Percentiles rank a stretch among this genome's conserved stretches.
Conservation (phyloP, 1,140 invertebrate genomes). For the Oppia nitens region DNA sequence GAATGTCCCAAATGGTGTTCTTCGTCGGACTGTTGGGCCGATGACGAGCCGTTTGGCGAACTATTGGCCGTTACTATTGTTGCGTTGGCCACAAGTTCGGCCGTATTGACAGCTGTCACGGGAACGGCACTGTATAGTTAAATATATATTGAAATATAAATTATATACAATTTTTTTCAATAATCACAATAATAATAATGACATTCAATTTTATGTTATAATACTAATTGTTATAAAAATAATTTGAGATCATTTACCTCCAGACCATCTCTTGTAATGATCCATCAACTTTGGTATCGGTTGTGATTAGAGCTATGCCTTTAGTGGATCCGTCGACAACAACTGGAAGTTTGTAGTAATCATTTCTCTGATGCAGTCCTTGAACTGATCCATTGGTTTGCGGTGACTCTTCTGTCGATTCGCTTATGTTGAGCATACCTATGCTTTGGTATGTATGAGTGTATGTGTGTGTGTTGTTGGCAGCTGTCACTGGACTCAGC, state of each 20-base stretch:
- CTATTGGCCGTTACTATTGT: constrained; percentile 6
- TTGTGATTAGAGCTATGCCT: constrained; percentile 9
- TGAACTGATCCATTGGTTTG: constrained; percentile 2
- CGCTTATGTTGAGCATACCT: constrained; percentile 12
- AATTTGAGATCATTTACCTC: neutral
- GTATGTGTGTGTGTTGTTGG: no score
- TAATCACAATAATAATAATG: no score
- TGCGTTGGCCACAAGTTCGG: constrained; percentile 7
- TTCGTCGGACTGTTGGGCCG: constrained; percentile 5
- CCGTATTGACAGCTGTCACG: constrained; percentile 4
- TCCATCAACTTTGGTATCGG: constrained; percentile 3
- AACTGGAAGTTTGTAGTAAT: constrained; percentile 8
- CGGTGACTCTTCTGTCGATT: constrained; percentile 3
- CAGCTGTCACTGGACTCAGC: no score
- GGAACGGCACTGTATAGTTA: constrained; percentile 1
- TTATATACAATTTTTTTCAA: neutral
- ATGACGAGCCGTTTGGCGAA: neutral
- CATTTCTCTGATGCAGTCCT: constrained; percentile 3
- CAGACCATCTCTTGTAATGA: constrained; percentile 9
- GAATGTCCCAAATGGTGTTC: neutral
- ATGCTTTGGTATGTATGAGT: no score
- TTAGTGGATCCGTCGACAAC: constrained; percentile 3
- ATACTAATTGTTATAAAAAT: no score
- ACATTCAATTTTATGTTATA: no score
- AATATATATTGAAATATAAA: neutral